Base-by-base conservation (phyloP, 2,113 vertebrate species). In the Zosterops borbonicus region DNA sequence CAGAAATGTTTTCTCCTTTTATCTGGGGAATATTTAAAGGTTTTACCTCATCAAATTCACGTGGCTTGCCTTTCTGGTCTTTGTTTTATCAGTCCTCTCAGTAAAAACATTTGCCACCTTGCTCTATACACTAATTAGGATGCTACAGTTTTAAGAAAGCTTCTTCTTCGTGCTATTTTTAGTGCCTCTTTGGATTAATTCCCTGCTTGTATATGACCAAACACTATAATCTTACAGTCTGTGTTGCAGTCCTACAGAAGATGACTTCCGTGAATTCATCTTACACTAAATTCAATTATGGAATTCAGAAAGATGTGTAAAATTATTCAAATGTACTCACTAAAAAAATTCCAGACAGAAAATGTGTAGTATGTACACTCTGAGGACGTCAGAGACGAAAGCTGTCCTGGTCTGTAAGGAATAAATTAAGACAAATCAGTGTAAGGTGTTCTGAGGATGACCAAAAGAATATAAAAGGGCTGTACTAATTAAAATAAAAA, bases 401-500 rank as follows among this genome's bases (percentile, higher is more conserved):
- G 27, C 79, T 94, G 47, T 14, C 62, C 68, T 77, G 42, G 35
- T 85, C 59, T 92, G 31, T 81, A 75, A 92, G 60, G 79, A 92
- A 64, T 71, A 25, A 90, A 87, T 92, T 92, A 87, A 84, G 70
- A 83, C 27, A 94, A 94, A 93, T 77, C 39, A 77, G 47, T 74
- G 50, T 41, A 83, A 85, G 79, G 74, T 83, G 50, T 90, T 85
- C 80, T 88, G 79, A 87, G 71, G 63, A 82, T 65, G 82, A 88
- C 50, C 41, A 52, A 77, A 86, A 83, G 55, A 50, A 70, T 20
- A n/a, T 42, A 8, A 83, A 86, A 93, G 39, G 17, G 6, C 19
- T 87, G 64, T 56, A 64, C 35, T 63, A 78, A 93, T 71, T 70
- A 92, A 94, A 92, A 89, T 86, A 67, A 93, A 89, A 94, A 90